These are phyloP conservation scores for Intellagama lesueurii DNA, from an alignment of 2,797 vertebrate species.

Conservation along the genomic window DNA sequence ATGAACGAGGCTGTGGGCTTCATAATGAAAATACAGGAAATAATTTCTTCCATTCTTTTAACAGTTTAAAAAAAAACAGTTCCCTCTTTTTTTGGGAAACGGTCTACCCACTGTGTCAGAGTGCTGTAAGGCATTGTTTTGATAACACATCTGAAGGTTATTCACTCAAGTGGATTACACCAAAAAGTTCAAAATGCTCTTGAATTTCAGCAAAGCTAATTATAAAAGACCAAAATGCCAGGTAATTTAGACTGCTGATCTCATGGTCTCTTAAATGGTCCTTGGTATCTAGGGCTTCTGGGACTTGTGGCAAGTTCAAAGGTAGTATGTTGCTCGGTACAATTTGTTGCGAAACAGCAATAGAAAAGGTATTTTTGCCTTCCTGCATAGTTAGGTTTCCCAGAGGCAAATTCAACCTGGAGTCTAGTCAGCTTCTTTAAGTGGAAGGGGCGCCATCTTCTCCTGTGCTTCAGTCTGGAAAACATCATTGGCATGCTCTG, in stretches of 20 bases:
- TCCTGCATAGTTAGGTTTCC: not conserved
- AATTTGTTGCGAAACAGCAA: not conserved
- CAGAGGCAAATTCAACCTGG: not conserved
- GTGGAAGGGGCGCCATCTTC: not conserved
- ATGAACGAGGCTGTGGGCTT: not conserved
- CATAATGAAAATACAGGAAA: not conserved
- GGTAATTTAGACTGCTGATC: not conserved
- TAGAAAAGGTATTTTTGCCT: not conserved
- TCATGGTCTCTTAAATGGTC: no score
- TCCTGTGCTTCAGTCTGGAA: no score
- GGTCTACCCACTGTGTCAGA: conserved; percentile 54
- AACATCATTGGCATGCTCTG: not conserved
- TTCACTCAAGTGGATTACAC: rapidly evolving
- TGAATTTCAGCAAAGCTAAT: not conserved
- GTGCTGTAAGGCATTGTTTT: not conserved
- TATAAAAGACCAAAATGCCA: not conserved
- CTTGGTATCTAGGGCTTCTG: no score
- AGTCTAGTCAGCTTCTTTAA: not conserved
- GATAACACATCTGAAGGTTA: not conserved
- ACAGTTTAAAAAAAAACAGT: not conserved
- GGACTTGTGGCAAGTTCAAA: not conserved
- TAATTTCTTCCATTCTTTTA: rapidly evolving
- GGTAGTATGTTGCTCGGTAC: not conserved
- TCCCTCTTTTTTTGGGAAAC: conserved; percentile 43
- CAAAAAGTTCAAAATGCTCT: not conserved